Evolutionary conservation across 2,888 invertebrate species (phyloP), one percentile per base, ranked within the genome.

Genomic region (Drosophila merina): DNA sequence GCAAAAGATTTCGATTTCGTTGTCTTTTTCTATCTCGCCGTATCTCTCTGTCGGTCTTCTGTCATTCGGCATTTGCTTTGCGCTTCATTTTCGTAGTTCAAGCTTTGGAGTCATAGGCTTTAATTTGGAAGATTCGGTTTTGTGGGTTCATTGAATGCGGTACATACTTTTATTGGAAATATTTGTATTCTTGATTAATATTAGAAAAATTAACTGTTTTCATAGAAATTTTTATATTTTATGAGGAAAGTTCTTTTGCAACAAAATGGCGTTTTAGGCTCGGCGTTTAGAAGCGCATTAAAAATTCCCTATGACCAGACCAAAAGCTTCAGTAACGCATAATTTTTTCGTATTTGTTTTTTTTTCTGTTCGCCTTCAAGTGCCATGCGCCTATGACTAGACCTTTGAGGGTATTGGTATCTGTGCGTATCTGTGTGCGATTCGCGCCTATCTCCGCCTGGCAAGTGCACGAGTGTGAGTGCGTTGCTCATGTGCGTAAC

Each of bases 1-100:
- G 78, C 69, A 81, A 64, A 81, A 84, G 84, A 76, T 84, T 80
- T 81, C 72, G 69, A 68, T 83, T 76, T 80, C 66, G 71, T 75
- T 71, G 67, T 58, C 52, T 59, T 74, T 71, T 63, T 58, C 52
- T 59, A 8, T 1, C 45, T 57, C 14, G 20, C 20, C 20, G 20
- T 20, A 20, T 20, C 20, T 28, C 28, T 28, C 28, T 70, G 66
- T 57, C 51, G 26, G 10, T 47, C 45, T 56, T 57, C 49, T 51
- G 56, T 56, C 75, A 75, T 77, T 77, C 75, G 56, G 50, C 12
- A 33, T 47, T 71, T 25, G 48, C 69, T 74, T 81, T 78, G 70
- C 42, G 74, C 72, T 59, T 70, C 63, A 73, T 26, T 33, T 81
- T 80, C 74, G 76, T 70, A 51, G 62, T n/a, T 33, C 48, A 45